Conservation (phyloP, 2,797 vertebrate species). For the Kryptolebias ocellatus region DNA sequence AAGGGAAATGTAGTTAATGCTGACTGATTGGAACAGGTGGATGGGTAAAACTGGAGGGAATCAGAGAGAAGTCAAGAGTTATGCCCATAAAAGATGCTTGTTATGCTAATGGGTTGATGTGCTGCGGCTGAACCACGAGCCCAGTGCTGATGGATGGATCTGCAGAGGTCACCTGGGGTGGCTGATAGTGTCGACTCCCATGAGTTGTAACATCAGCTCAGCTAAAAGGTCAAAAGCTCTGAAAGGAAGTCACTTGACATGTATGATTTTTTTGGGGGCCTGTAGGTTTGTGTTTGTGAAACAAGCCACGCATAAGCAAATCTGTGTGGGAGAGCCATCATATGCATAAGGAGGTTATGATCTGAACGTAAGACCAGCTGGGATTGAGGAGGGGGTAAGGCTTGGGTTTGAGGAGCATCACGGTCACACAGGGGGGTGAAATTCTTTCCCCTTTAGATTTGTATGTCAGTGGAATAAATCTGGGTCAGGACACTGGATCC, state of each 20-base stretch:
- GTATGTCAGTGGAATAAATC: conserved; percentile 79
- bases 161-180: conserved; percentile 62
- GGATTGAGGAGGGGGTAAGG: conserved; percentile 17
- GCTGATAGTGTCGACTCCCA: conserved; percentile 43
- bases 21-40: conserved; percentile 71
- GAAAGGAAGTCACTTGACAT: conserved; percentile 27
- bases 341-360: conserved; percentile 62
- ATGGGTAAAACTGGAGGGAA: conserved; percentile 29
- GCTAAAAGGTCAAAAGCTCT: conserved; percentile 50
- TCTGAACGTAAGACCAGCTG: conserved; percentile 66
- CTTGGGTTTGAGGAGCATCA: conserved; percentile 26
- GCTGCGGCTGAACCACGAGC: conserved; percentile 29
- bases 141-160: conserved; percentile 57
- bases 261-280: conserved; percentile 4
- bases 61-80: conserved; percentile 55
- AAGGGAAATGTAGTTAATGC: conserved; percentile 75
- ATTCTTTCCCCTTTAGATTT: conserved; percentile 64
- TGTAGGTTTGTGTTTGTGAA: conserved; percentile 42
- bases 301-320: conserved; percentile 55
- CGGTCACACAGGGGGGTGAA: conserved; percentile 17
- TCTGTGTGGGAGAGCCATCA: conserved; percentile 70
- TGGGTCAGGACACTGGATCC: conserved; percentile 78
- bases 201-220: conserved; percentile 48
- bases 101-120: conserved; percentile 71
- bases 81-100: conserved; percentile 63